These are phyloP conservation scores for Buathra laborator DNA, from an alignment of 2,888 invertebrate genomes.

Conservation along the genomic window DNA sequence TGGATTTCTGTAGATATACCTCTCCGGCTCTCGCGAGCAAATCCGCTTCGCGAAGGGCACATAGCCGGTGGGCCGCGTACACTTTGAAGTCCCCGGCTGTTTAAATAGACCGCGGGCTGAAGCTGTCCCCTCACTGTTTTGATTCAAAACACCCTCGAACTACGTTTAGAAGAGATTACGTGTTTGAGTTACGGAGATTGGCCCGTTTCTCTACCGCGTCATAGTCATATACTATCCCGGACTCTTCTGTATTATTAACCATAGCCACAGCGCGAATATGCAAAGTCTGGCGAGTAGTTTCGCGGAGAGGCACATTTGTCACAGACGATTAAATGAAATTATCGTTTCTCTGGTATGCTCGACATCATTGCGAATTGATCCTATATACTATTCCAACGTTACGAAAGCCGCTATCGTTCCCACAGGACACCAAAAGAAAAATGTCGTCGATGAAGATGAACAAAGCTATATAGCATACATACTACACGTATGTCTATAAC, in stretches of 20 bases:
- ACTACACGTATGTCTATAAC: background rate
- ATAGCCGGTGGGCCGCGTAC: conserved; percentile 69
- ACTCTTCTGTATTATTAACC: conserved; percentile 69
- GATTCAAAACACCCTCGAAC: conserved; percentile 80
- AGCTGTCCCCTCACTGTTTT: conserved; percentile 76
- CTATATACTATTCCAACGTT: background rate
- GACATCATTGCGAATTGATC: background rate
- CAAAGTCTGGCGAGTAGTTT: conserved; percentile 5
- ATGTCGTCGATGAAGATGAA: background rate
- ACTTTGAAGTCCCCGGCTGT: conserved; percentile 78
- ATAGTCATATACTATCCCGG: background rate
- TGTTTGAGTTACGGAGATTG: conserved; percentile 75
- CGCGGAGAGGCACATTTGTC: conserved; percentile 16
- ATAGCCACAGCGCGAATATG: conserved; percentile 50
- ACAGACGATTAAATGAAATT: background rate
- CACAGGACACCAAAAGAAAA: conserved; percentile 16
- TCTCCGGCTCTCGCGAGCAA: conserved; percentile 11
- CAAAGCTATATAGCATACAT: background rate
- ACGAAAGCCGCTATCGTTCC: conserved; percentile 9
- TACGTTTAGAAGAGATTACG: conserved; percentile 80
- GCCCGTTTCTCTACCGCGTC: conserved; percentile 37
- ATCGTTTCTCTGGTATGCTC: background rate
- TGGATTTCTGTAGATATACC: background rate
- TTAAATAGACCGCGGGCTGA: conserved; percentile 77
- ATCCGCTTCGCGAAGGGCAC: conserved; percentile 31